phyloP scores from a whole-genome alignment of 2,888 invertebrate genomes.

The Portevinia maculata region DNA sequence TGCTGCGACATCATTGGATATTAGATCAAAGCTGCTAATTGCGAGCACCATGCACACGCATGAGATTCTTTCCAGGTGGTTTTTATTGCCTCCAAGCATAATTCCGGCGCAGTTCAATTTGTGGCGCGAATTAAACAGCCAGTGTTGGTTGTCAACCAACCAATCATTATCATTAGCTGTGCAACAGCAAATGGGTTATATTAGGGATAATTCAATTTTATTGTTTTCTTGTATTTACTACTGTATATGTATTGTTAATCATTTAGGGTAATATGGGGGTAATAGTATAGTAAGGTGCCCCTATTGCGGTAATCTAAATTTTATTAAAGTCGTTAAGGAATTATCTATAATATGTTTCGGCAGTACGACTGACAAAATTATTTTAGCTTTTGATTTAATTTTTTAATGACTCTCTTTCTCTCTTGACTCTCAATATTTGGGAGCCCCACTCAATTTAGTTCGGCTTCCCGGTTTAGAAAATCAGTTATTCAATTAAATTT shows the following conservation, averaged over 20 bases:
- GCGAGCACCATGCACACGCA: conserved; percentile 75
- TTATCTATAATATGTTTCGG: not conserved
- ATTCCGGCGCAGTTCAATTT: conserved; percentile 60
- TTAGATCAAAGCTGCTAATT: conserved; percentile 71
- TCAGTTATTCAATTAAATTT: too few species aligned
- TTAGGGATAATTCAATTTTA: conserved; percentile 41
- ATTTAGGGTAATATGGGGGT: not conserved
- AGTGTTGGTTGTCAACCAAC: conserved; percentile 37
- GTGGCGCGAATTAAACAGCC: conserved; percentile 11
- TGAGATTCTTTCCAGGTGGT: conserved; percentile 81
- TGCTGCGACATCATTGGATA: conserved; percentile 68
- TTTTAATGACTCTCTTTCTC: too few species aligned
- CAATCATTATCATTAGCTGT: conserved; percentile 56
- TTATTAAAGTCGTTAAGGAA: conserved; percentile 28
- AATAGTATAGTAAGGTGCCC: not conserved
- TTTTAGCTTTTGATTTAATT: too few species aligned
- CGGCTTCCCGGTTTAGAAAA: too few species aligned
- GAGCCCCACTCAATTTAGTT: too few species aligned
- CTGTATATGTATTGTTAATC: not conserved
- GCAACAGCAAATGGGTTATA: conserved; percentile 54
- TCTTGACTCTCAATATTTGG: too few species aligned
- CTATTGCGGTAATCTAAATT: conserved; percentile 26
- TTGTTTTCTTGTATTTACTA: conserved; percentile 24
- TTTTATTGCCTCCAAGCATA: conserved; percentile 79
- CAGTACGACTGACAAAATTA: too few species aligned